Evolutionary conservation across 2,797 vertebrate species (phyloP), one percentile per base, ranked within the genome.

Genomic region (Rallus crepitans): DNA sequence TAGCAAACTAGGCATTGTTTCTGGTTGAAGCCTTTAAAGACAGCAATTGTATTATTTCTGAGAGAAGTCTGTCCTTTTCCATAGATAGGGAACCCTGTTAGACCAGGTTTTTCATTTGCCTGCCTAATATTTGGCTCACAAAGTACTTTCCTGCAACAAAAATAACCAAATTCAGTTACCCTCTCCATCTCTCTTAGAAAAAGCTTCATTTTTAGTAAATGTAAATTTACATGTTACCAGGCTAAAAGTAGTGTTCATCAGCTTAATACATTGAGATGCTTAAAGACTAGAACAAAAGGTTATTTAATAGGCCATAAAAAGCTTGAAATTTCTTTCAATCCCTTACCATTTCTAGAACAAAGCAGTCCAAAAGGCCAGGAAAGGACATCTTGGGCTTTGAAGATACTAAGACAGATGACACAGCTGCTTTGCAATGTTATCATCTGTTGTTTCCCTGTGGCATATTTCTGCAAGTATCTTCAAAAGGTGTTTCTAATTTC

Each of bases 261-360:
- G 5, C 15, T 83, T 86, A 65, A 86, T 42, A 47, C 7, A 7
- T 15, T 57, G 45, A 81, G 71, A 55, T 78, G 31, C 55, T 77
- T 50, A 61, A 69, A 84, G 61, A 68, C 14, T 75, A 56, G 35
- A 65, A 75, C 19, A 70, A 85, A 87, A 45, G 21, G 33, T 39
- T 81, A 65, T 61, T 93, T 90, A 75, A 91, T 28, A 90, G 61
- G 31, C 61, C 27, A 83, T 72, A 27, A 90, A 59, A 94, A 90
- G 23, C 50, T 88, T 90, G 27, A 75, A 80, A 53, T 12, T 85
- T 82, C 31, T 75, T 91, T 78, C 35, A 56, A 33, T 3, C 3
- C 12, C 23, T 70, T 64, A 40, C 52, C 48, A 47, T 80, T 50
- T 91, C 55, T 53, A 50, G 37, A 94, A 72, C 12, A 90, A 75